Evolutionary conservation across 2,888 invertebrate species (phyloP).

Genomic region (Conistra vaccinii): DNA sequence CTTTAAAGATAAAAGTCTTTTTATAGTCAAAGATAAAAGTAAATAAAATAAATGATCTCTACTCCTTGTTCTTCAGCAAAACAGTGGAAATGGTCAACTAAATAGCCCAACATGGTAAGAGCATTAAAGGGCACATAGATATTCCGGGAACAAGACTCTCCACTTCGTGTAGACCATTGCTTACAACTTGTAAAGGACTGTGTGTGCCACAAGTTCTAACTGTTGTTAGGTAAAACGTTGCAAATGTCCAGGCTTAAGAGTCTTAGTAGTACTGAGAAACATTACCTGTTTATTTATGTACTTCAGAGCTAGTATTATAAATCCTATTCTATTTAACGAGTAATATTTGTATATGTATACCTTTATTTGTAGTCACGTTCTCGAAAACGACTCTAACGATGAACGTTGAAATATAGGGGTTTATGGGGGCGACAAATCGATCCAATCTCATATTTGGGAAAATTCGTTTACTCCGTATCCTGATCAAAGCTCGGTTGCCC

Average conservation of each 20-base stretch:
- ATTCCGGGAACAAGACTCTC: constrained; percentile 50
- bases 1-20: background rate
- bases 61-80: background rate
- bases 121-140: constrained; percentile 36
- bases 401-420: too few species aligned
- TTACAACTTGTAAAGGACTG: constrained; percentile 53
- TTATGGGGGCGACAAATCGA: too few species aligned
- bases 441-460: too few species aligned
- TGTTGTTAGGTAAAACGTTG: constrained; percentile 8
- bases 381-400: too few species aligned
- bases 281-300: too few species aligned
- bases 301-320: too few species aligned
- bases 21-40: background rate
- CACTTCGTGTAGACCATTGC: constrained; percentile 45
- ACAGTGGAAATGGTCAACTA: background rate
- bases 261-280: background rate
- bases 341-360: too few species aligned
- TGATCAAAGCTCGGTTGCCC: too few species aligned
- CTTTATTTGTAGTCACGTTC: too few species aligned
- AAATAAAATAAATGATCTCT: background rate
- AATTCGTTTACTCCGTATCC: too few species aligned
- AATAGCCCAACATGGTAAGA: constrained; percentile 13
- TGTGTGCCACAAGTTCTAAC: constrained; percentile 1
- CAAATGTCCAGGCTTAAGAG: background rate
- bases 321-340: too few species aligned